Conservation (phyloP, 2,797 vertebrate genomes). For the Masticophis lateralis region DNA sequence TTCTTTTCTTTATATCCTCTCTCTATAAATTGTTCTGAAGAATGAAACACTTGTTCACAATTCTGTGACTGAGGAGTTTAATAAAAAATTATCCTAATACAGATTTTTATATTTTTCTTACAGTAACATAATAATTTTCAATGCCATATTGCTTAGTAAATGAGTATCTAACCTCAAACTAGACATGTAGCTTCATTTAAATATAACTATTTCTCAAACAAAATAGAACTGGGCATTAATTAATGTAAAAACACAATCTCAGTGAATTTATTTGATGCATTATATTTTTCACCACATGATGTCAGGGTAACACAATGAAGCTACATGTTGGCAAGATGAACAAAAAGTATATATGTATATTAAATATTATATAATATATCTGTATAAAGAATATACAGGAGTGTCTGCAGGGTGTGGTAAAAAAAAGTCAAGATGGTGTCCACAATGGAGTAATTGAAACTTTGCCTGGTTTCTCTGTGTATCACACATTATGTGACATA, state of each 20-base stretch:
- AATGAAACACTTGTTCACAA: background rate
- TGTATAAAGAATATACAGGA: background rate
- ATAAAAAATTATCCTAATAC: background rate
- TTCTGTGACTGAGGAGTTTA: background rate
- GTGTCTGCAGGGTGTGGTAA: background rate
- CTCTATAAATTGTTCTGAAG: background rate
- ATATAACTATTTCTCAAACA: background rate
- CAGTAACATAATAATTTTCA: background rate
- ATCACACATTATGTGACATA: background rate
- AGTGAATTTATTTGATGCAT: background rate
- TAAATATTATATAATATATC: background rate
- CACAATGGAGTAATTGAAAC: background rate
- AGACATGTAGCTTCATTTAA: background rate
- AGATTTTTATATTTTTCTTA: background rate
- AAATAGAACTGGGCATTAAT: background rate
- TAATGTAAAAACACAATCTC: background rate
- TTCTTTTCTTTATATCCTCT: background rate
- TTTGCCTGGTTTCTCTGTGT: background rate
- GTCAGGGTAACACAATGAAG: slow-evolving; percentile 50
- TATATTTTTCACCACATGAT: slow-evolving; percentile 52
- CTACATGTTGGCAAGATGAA: fast-evolving
- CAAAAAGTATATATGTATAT: background rate
- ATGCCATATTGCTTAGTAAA: background rate
- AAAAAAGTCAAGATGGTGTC: background rate
- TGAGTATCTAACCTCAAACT: background rate